These are phyloP conservation scores for Parapsyche elsis DNA, from an alignment of 1,140 invertebrate species.

Conservation along the genomic window DNA sequence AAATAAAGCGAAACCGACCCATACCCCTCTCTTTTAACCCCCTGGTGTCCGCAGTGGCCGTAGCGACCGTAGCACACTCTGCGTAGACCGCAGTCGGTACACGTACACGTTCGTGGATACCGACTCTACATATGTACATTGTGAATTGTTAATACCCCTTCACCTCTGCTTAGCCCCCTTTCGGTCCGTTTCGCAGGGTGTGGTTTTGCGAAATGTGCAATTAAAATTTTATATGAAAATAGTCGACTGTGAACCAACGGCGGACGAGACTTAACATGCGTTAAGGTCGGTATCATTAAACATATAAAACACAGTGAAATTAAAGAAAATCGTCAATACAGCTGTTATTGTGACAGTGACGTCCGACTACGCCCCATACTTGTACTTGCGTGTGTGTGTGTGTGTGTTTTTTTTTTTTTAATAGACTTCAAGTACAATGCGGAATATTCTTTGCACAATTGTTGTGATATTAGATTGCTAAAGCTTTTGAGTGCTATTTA, in stretches of 20 bases:
- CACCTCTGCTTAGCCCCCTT: neutral
- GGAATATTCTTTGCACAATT: too few species aligned
- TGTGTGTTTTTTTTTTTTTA: neutral
- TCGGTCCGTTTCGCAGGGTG: neutral
- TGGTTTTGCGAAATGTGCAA: neutral
- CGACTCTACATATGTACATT: too few species aligned
- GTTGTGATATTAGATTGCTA: too few species aligned
- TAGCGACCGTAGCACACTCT: neutral
- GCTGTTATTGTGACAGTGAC: constrained; percentile 28
- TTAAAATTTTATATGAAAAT: too few species aligned
- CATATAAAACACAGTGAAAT: too few species aligned
- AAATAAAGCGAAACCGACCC: neutral
- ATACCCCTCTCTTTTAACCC: neutral
- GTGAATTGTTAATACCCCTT: too few species aligned
- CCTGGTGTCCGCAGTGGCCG: constrained; percentile 10
- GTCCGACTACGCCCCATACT: constrained; percentile 6
- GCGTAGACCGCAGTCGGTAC: neutral
- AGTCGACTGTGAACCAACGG: too few species aligned
- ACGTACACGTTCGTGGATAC: neutral
- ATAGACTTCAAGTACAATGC: too few species aligned
- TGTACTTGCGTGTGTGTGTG: neutral
- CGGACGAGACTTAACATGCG: too few species aligned
- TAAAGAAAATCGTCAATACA: constrained; percentile 4
- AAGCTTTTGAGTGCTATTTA: too few species aligned
- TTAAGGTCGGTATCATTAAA: too few species aligned